Base-by-base conservation (phyloP, 2,113 vertebrate genomes). In the Spea bombifrons region DNA sequence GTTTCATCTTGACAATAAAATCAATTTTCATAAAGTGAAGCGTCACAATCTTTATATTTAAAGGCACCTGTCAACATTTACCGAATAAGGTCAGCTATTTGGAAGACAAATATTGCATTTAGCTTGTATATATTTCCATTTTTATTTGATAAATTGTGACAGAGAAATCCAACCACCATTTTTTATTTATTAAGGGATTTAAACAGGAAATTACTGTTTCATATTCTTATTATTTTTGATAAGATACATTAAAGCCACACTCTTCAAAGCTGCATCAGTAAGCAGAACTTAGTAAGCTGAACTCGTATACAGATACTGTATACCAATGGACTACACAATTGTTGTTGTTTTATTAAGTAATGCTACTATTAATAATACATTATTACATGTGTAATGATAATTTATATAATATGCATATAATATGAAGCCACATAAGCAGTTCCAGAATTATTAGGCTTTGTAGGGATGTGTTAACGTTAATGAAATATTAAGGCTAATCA, bases 1-100 rank as follows among this genome's bases (percentile, higher is more conserved):
- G 78, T 74, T 80, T 61, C 71, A 68, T 80, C 64, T 74, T 80
- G 78, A 80, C 78, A 80, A 80, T 74, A 74, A 80, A 74, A 74
- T 80, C 71, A 67, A 68, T 80, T 80, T 80, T 80, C 71, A 80
- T 74, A 80, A 64, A 73, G 45, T 55, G 16, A 68, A 71, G 78
- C 64, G 63, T 80, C 78, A 80, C 45, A 74, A 68, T 59, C 52
- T 53, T 80, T 71, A 73, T 61, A 80, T 73, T 80, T 80, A 80
- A 80, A 80, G 78, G 71, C 78, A 80, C 59, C 78, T 80, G 78
- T 80, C 78, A 74, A 74, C 71, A 74, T 71, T 61, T 68, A 80
- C 46, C 68, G 65, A 74, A 65, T 13, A 53, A 80, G 71, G 78
- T 80, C 71, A 80, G 78, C 65, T 55, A 44, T 64, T 80, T 68